Evolutionary conservation across 2,797 vertebrate genomes (phyloP).

Genomic region (Lindbergichthys nudifrons): DNA sequence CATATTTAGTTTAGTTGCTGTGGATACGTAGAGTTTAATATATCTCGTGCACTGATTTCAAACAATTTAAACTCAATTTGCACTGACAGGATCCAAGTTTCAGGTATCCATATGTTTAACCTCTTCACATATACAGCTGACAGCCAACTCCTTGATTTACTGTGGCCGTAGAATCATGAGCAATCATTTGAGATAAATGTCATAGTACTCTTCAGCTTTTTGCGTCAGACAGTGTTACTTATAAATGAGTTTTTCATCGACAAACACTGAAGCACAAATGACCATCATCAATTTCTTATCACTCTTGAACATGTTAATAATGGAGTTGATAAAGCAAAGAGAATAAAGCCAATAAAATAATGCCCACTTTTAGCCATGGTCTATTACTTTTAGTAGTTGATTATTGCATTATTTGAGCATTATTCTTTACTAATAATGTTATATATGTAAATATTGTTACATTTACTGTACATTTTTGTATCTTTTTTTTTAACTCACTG

Average conservation of each 20-base stretch:
- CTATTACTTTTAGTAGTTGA: constrained; percentile 6
- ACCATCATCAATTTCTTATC: background rate
- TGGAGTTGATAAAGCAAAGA: too few species aligned
- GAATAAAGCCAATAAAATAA: background rate
- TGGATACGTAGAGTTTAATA: constrained; percentile 1
- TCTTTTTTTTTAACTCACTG: background rate
- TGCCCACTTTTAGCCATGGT: background rate
- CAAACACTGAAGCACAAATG: constrained; percentile 16
- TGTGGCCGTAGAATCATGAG: background rate
- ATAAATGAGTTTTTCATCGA: background rate
- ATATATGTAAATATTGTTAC: constrained; percentile 15
- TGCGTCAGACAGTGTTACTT: background rate
- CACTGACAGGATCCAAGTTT: background rate
- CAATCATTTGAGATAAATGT: constrained; percentile 8
- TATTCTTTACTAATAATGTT: constrained; percentile 25
- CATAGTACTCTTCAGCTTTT: background rate
- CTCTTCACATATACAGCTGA: background rate
- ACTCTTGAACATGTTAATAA: background rate
- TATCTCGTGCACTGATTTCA: background rate
- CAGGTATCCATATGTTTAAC: background rate
- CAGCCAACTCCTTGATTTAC: background rate
- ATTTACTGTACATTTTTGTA: constrained; percentile 10
- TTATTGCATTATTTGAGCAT: constrained; percentile 12
- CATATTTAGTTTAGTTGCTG: background rate
- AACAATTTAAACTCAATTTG: constrained; percentile 1